A percentile compares a stretch with the other conserved stretches of the same genome.
Evolutionary conservation across 2,888 invertebrate genomes (phyloP).

Genomic region (Hemithea aestivaria): DNA sequence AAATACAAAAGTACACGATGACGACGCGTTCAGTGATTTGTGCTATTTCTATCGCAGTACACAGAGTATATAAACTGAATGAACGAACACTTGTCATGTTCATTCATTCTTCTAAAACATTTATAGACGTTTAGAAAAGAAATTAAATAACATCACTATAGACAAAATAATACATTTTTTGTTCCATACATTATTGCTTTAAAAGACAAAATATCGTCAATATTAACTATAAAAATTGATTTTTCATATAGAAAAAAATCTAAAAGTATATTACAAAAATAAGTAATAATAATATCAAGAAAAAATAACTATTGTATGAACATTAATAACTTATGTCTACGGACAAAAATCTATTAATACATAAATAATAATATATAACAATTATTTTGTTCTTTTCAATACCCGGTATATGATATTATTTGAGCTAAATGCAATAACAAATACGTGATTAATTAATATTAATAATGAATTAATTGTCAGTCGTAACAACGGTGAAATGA

Average conservation of each 20-base stretch:
- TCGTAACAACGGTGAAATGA: constrained; percentile 18
- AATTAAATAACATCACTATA: constrained; percentile 16
- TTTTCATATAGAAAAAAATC: background rate
- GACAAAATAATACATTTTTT: constrained; percentile 15
- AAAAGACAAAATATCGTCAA: constrained; percentile 11
- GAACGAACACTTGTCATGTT: background rate
- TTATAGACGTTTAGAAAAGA: constrained; percentile 8
- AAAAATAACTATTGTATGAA: no score
- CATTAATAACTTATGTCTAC: no score
- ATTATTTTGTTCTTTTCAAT: constrained; percentile 10
- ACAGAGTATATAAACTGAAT: no score
- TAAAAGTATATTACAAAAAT: background rate
- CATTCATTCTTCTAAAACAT: constrained; percentile 8
- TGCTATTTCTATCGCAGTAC: no score
- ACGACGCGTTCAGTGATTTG: no score
- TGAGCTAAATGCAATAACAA: constrained; percentile 39
- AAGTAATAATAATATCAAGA: no score
- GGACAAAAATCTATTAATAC: background rate
- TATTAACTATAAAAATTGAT: background rate
- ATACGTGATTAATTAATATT: constrained; percentile 13
- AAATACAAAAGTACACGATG: no score
- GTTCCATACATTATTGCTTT: constrained; percentile 24
- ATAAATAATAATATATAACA: constrained; percentile 4
- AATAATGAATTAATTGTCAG: constrained; percentile 24
- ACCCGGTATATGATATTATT: constrained; percentile 9